Base-by-base conservation (phyloP, 1,140 invertebrate species). In the Holcopasites calliopsidis region DNA sequence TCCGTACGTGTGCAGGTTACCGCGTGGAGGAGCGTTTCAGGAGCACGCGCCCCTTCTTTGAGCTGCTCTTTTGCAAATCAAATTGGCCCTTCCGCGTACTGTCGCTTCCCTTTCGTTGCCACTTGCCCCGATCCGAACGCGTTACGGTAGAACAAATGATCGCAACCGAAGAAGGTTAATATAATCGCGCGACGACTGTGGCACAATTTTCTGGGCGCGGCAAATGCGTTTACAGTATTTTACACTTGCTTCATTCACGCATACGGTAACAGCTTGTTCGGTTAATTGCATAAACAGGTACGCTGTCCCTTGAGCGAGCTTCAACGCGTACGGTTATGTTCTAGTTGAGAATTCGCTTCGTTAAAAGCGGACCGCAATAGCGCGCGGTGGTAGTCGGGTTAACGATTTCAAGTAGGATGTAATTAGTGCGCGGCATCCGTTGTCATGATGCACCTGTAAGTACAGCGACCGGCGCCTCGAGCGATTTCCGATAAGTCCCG, bases 321-420 rank as follows among this genome's bases (percentile, higher is more conserved):
- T 58, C 23, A 44, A 10, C 4, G 21, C 8, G 28, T 23, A 23
- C 2, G 11, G 23, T 13, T 47, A 18, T 10, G 21, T 57, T 10
- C 7, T 13, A 23, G 38, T 70, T 58, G 66, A 42, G 52, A 70
- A 58, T 16, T 31, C 28, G 65, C 23, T 70, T 70, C 21, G 66
- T 70, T 58, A 70, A 58, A 70, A 11, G 7, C 38, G 2, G 28
- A 21, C 13, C 28, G 58, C 66, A 70, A 70, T 70, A 40, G 52
- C 40, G n/a, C n/a, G 44, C 52, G 44, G 31, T 70, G 66, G 54
- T 23, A 70, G 66, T 44, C 47, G 21, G 66, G 66, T 58, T 70
- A 70, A 70, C 35, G 66, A 58, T 70, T 70, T 57, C 66, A 21
- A 47, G 54, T 70, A 44, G 54, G 40, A 57, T 70, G 52, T 44